Conservation (phyloP, 2,888 invertebrate genomes). For the Lithophane semibrunnea region DNA sequence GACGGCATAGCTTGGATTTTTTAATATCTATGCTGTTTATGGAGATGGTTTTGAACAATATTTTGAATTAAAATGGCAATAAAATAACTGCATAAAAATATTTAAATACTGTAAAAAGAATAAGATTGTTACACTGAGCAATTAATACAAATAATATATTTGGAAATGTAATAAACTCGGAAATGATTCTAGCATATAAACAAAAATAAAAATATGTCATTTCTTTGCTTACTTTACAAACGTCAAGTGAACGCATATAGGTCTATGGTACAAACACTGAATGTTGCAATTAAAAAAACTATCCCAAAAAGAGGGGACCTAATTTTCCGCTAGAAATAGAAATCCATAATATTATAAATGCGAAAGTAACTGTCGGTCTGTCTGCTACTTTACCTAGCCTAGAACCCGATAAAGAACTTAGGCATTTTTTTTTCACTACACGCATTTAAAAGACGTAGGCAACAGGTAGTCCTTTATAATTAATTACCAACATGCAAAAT, state of each 20-base stretch:
- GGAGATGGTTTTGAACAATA: not conserved
- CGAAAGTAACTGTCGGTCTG: not conserved
- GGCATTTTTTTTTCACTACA: not conserved
- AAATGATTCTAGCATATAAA: not conserved
- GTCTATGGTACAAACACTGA: slow-evolving; percentile 53
- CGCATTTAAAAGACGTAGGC: no score
- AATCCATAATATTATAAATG: not conserved
- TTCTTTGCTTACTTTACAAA: slow-evolving; percentile 41
- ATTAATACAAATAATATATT: not conserved
- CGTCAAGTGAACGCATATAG: slow-evolving; percentile 16
- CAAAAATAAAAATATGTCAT: slow-evolving; percentile 4
- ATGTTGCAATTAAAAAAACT: slow-evolving; percentile 31
- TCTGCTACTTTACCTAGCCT: not conserved
- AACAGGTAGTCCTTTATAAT: not conserved
- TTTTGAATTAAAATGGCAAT: not conserved
- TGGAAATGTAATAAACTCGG: not conserved
- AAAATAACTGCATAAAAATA: not conserved
- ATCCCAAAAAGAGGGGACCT: slow-evolving; percentile 15
- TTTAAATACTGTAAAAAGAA: rapidly evolving
- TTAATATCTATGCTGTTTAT: slow-evolving; percentile 1
- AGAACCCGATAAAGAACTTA: not conserved
- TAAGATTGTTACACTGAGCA: not conserved
- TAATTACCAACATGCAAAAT: not conserved
- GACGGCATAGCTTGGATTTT: not conserved
- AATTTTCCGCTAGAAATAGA: not conserved